phyloP scores from a whole-genome alignment of 1,140 invertebrate species.

The Dendrolimus punctatus region DNA sequence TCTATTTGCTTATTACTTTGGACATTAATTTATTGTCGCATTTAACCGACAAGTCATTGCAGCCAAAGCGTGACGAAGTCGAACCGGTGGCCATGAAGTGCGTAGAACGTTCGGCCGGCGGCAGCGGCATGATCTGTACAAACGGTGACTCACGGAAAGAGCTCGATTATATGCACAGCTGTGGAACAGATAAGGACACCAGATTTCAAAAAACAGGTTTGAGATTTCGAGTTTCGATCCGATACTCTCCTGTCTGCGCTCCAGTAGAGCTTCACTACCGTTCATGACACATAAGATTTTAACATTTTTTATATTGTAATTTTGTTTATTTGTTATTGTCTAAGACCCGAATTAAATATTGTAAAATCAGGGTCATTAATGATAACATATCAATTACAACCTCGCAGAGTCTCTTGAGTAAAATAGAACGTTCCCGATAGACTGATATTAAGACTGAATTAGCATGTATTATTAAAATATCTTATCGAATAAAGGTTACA shows the following conservation, averaged over 20 bases:
- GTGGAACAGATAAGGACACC: slow-evolving; percentile 33
- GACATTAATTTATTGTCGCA: slow-evolving; percentile 63
- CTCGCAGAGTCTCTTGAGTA: slow-evolving; percentile 13
- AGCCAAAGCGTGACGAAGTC: slow-evolving; percentile 63
- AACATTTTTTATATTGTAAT: slow-evolving; percentile 27
- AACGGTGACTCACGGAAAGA: slow-evolving; percentile 61
- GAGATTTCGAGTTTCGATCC: slow-evolving; percentile 69
- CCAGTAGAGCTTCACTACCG: slow-evolving; percentile 42
- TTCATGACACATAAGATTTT: slow-evolving; percentile 30
- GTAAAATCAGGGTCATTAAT: background rate
- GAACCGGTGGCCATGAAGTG: slow-evolving; percentile 68
- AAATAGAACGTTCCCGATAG: slow-evolving; percentile 9
- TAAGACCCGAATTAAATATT: too few species aligned
- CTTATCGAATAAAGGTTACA: slow-evolving; percentile 53
- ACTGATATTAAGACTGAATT: slow-evolving; percentile 23
- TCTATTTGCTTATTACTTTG: slow-evolving; percentile 53
- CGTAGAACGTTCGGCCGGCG: slow-evolving; percentile 50
- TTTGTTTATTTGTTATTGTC: slow-evolving; percentile 8
- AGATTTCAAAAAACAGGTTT: slow-evolving; percentile 58
- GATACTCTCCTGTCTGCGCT: slow-evolving; percentile 66
- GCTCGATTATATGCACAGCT: slow-evolving; percentile 27
- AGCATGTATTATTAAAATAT: slow-evolving; percentile 33
- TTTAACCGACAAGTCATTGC: slow-evolving; percentile 52
- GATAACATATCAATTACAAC: slow-evolving; percentile 16
- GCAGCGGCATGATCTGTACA: slow-evolving; percentile 53